These are phyloP conservation scores for Hyposmocoma kahamanoa DNA, from an alignment of 1,140 invertebrate genomes.

Conservation along the genomic window DNA sequence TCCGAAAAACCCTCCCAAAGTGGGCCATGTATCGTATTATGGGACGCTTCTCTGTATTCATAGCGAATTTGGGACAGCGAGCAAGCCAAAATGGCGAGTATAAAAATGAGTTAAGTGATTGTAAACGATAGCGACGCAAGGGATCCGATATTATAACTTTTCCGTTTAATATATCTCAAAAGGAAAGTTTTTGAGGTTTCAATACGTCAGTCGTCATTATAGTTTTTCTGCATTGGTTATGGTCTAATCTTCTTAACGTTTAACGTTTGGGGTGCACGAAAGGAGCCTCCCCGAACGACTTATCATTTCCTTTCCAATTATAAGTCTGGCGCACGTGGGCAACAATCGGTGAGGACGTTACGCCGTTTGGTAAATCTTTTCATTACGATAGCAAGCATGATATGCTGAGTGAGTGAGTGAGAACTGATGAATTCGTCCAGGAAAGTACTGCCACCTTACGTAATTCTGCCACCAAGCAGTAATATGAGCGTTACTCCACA, in stretches of 20 bases:
- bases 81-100: slow-evolving; percentile 44
- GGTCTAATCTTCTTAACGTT: neutral
- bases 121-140: slow-evolving; percentile 34
- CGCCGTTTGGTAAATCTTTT: no score
- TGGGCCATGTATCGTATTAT: slow-evolving; percentile 47
- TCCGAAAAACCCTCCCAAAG: slow-evolving; percentile 23
- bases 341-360: no score
- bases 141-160: slow-evolving; percentile 36
- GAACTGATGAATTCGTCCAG: no score
- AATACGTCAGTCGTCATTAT: slow-evolving; percentile 12
- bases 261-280: no score
- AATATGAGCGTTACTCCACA: no score
- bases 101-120: slow-evolving; percentile 61
- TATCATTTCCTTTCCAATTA: neutral
- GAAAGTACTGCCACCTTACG: no score
- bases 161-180: slow-evolving; percentile 33
- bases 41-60: slow-evolving; percentile 45
- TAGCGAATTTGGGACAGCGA: slow-evolving; percentile 42
- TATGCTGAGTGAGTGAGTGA: no score
- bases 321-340: no score
- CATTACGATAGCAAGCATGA: no score
- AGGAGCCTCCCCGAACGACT: neutral
- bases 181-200: slow-evolving; percentile 14
- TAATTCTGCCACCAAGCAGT: no score
- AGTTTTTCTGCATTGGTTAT: neutral